Evolutionary conservation across 2,888 invertebrate genomes (phyloP), one percentile per base, ranked within the genome.

Genomic region (Drosophila histrio): DNA sequence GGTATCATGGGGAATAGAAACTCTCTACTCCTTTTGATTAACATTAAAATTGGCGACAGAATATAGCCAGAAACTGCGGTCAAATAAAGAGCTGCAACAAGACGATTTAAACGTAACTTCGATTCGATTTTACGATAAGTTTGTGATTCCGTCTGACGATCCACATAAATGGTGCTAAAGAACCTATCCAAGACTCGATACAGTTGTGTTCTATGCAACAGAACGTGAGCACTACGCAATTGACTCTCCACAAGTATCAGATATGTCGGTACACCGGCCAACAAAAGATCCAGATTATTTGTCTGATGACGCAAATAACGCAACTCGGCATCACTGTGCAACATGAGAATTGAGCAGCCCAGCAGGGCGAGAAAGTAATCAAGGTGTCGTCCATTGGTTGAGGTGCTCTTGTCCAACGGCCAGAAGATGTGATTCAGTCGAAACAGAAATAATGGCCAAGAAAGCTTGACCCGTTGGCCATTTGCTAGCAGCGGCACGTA

Each of bases 361-460:
- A 84, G 1, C 0, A 72, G 0, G 6, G 75, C 77, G 1, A 77
- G 3, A 0, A 67, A 34, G 1, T 75, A 66, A 47, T 86, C 82
- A 4, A 81, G 43, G 9, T 59, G 26, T 1, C 41, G 41, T 58
- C 72, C 65, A 3, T 7, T 15, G 5, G 58, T 2, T 2, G 50
- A 66, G 4, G 64, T 71, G 3, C 58, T 63, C 11, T 77, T 70
- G 26, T 85, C 89, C 56, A 90, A 43, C 1, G 90, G 90, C 90
- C 90, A 90, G 47, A 77, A 85, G 11, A 90, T 65, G 15, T 71
- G 72, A 59, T 88, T 89, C n/a, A 50, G 56, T 1, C 89, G 88
- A 57, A 69, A 85, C 0, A 84, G 4, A 0, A 30, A 44, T 39
- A 90, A 9, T 2, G 83, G 77, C 86, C 82, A 89, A n/a, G 84